Conservation (phyloP, 2,113 vertebrate genomes). For the Cercocebus atys region DNA sequence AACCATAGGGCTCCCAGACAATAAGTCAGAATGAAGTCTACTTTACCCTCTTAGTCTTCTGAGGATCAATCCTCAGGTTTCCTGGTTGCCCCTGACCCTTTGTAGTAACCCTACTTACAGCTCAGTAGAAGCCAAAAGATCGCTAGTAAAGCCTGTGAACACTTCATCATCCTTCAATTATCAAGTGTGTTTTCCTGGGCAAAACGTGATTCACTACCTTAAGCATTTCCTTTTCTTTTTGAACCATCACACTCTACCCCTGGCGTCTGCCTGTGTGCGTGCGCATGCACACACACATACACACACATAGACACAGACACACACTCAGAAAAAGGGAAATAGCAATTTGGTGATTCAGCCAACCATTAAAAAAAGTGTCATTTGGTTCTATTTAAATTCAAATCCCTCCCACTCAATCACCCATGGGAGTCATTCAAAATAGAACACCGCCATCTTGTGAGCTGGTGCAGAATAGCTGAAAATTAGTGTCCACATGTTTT, state of each 20-base stretch:
- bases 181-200: background rate
- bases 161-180: background rate
- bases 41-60: background rate
- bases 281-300: no score
- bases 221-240: background rate
- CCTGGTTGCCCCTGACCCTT: background rate
- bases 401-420: background rate
- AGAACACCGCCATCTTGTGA: conserved; percentile 64
- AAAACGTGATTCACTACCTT: background rate
- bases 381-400: conserved; percentile 39
- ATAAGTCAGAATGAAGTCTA: background rate
- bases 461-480: background rate
- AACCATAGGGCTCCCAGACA: background rate
- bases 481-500: background rate
- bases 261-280: background rate
- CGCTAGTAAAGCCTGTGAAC: background rate
- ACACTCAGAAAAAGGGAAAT: background rate
- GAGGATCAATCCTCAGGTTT: background rate
- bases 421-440: background rate
- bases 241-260: background rate
- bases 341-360: background rate
- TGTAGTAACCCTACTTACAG: conserved; percentile 4
- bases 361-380: background rate
- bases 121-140: conserved; percentile 31
- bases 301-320: background rate